Evolutionary conservation across 2,888 invertebrate genomes (phyloP).

Genomic region (Ceramica pisi): DNA sequence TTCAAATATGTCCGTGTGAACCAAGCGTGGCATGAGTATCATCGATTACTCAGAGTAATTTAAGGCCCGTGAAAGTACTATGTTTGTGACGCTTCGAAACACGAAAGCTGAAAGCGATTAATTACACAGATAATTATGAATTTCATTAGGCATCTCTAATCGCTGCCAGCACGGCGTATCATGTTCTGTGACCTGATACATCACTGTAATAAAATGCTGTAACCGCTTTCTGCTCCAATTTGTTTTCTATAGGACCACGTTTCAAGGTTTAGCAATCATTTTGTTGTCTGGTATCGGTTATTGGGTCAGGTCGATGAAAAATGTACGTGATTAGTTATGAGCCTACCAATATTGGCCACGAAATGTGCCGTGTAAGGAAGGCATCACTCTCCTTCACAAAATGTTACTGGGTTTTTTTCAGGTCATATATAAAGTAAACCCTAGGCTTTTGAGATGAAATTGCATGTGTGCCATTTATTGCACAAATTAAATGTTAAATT

Average conservation of each 20-base stretch:
- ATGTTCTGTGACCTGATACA: slow-evolving; percentile 48
- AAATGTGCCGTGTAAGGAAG: background rate
- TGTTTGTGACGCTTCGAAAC: background rate
- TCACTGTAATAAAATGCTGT: slow-evolving; percentile 61
- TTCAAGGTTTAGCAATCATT: slow-evolving; percentile 34
- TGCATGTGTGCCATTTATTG: slow-evolving; percentile 20
- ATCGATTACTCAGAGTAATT: too few relatives aligned
- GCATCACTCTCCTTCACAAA: slow-evolving; percentile 19
- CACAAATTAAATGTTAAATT: slow-evolving; percentile 35
- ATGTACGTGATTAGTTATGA: slow-evolving; percentile 35
- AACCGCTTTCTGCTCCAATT: slow-evolving; percentile 57
- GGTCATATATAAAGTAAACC: background rate
- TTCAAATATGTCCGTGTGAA: background rate
- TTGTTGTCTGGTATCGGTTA: slow-evolving; percentile 39
- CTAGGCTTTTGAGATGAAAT: slow-evolving; percentile 14
- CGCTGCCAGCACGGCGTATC: background rate
- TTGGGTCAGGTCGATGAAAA: slow-evolving; percentile 36
- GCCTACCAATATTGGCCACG: background rate
- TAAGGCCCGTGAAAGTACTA: too few relatives aligned
- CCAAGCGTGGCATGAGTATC: too few relatives aligned
- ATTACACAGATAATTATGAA: too few relatives aligned
- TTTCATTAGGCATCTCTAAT: background rate
- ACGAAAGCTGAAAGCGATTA: background rate
- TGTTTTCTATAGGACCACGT: slow-evolving; percentile 48
- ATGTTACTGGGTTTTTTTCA: slow-evolving; percentile 1